A percentile compares a stretch with the other conserved stretches of the same genome.
Conservation (phyloP, 2,113 vertebrate species). For the Protobothrops flavoviridis region DNA sequence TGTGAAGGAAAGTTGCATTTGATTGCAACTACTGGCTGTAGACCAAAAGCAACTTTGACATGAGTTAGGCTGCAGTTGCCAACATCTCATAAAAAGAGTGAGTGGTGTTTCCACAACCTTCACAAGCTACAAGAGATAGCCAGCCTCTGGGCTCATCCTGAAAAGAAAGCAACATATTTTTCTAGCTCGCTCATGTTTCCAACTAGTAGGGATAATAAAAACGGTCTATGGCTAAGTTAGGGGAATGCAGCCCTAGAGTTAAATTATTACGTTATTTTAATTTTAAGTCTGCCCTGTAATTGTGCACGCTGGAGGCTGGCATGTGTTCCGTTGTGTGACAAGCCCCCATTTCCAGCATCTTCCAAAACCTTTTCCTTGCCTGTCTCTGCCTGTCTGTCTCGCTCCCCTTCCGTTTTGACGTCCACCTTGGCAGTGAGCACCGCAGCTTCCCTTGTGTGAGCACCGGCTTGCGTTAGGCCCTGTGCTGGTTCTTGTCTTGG, state of each 20-base stretch:
- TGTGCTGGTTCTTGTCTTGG: slow-evolving; percentile 2
- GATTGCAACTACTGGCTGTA: background rate
- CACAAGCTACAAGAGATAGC: background rate
- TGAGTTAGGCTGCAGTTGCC: background rate
- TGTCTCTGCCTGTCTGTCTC: slow-evolving; percentile 48
- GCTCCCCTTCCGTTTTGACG: background rate
- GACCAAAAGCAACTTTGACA: background rate
- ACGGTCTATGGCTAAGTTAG: background rate
- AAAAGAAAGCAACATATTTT: background rate
- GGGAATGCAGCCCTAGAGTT: background rate
- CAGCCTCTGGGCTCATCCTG: background rate
- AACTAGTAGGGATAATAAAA: background rate
- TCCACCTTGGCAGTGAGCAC: background rate
- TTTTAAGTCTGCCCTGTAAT: slow-evolving; percentile 38
- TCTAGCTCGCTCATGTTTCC: background rate
- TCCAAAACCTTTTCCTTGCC: slow-evolving; percentile 11
- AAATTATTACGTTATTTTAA: background rate
- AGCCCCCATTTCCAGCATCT: slow-evolving; percentile 26
- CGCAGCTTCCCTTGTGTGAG: background rate
- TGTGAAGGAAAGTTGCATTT: background rate
- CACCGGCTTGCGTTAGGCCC: background rate
- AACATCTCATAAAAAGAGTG: background rate
- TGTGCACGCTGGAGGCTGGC: slow-evolving; percentile 61
- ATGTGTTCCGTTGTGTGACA: slow-evolving; percentile 32
- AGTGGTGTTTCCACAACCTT: background rate